A percentile compares a stretch with the other conserved stretches of the same genome.
Evolutionary conservation across 2,888 invertebrate species (phyloP).

Genomic region (Mythimna loreyi): DNA sequence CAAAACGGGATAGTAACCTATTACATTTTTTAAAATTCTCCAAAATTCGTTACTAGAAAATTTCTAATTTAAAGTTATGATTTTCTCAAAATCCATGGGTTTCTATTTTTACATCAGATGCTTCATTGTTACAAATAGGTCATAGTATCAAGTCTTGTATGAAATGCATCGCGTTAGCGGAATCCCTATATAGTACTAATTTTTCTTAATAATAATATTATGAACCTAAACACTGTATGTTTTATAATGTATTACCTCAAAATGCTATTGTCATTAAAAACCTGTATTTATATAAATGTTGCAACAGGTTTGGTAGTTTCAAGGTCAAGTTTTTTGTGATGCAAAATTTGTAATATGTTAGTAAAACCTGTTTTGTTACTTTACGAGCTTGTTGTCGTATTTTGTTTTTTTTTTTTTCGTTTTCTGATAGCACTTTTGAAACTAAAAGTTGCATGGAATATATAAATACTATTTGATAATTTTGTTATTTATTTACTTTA

Average conservation of each 20-base stretch:
- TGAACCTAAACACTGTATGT: background rate
- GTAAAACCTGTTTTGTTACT: constrained; percentile 38
- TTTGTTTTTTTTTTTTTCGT: background rate
- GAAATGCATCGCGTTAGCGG: too few relatives aligned
- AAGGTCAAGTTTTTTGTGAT: constrained; percentile 50
- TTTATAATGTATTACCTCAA: background rate
- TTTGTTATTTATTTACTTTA: too few relatives aligned
- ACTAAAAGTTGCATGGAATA: background rate
- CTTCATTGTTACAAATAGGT: too few relatives aligned
- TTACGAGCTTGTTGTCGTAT: constrained; percentile 15
- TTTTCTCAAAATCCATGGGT: too few relatives aligned
- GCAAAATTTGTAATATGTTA: constrained; percentile 13
- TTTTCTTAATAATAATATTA: background rate
- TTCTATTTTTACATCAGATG: too few relatives aligned
- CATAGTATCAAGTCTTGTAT: too few relatives aligned
- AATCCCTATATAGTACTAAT: background rate
- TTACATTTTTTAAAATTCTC: too few relatives aligned
- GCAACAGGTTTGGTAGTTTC: constrained; percentile 34
- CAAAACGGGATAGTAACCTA: too few relatives aligned
- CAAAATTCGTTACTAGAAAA: too few relatives aligned
- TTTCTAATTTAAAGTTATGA: too few relatives aligned
- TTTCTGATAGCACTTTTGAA: background rate
- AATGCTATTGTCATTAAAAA: constrained; percentile 1
- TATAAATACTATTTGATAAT: too few relatives aligned
- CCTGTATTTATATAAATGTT: constrained; percentile 1